A percentile compares a stretch with the other conserved stretches of the same genome.
These are phyloP conservation scores for Mesorhabditis sp. DNA, from an alignment of 2,888 invertebrate species.

Conservation along the genomic window DNA sequence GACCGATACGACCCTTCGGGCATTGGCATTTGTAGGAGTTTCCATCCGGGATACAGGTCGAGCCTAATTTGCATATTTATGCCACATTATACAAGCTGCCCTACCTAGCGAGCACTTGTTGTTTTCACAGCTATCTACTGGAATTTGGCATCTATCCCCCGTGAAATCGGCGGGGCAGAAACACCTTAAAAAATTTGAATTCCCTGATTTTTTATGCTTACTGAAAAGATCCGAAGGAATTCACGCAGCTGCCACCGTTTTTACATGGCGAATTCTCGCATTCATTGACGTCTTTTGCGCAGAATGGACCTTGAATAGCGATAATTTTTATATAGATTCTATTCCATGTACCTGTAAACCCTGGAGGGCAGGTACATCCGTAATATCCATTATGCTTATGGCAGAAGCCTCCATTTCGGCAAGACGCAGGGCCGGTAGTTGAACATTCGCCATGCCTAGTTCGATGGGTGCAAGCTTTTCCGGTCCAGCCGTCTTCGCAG, in stretches of 20 bases:
- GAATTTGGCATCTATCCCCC: not conserved
- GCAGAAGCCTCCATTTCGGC: not conserved
- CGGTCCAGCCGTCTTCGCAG: not conserved
- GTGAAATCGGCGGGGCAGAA: not conserved
- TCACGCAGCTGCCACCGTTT: slow-evolving; percentile 92
- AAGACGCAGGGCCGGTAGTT: not conserved
- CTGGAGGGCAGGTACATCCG: slow-evolving; percentile 5
- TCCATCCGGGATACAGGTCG: slow-evolving; percentile 4
- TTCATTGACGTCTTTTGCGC: slow-evolving; percentile 88
- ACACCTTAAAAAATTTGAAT: not conserved
- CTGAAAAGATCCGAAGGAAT: slow-evolving; percentile 76
- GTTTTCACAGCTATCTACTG: not conserved
- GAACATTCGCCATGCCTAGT: not conserved
- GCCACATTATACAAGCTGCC: not conserved
- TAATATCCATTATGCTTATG: not conserved
- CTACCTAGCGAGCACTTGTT: not conserved
- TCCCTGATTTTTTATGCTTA: not conserved
- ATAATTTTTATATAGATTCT: not conserved
- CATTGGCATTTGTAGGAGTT: slow-evolving; percentile 1
- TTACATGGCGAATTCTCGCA: slow-evolving; percentile 77
- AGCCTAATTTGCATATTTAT: not conserved
- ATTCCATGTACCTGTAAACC: not conserved
- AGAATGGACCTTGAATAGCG: slow-evolving; percentile 59
- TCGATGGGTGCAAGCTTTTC: not conserved
- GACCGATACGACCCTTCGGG: not conserved